A percentile compares a stretch with the other conserved stretches of the same genome.
phyloP scores from a whole-genome alignment of 2,113 vertebrate genomes.

The Onychorhynchus coronatus region DNA sequence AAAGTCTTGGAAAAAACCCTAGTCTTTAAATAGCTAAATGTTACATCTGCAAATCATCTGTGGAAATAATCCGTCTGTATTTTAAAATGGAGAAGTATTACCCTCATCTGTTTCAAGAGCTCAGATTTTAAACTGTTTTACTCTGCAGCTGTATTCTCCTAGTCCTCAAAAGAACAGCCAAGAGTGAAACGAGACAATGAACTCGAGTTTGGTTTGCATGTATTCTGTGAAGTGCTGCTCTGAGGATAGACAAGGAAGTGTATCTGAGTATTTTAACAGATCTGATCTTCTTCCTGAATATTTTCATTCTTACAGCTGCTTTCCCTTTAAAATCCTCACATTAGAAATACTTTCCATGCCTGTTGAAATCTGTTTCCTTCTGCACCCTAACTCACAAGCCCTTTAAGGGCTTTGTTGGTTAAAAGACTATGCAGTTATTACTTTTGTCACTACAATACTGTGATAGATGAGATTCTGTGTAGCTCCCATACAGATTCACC shows the following conservation, averaged over 20 bases:
- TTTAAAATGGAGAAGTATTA: conserved; percentile 67
- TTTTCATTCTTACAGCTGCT: conserved; percentile 67
- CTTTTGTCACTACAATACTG: not conserved
- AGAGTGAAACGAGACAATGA: conserved; percentile 61
- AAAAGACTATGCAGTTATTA: conserved; percentile 40
- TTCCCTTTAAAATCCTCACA: conserved; percentile 65
- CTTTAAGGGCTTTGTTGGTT: conserved; percentile 34
- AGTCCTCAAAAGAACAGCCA: conserved; percentile 60
- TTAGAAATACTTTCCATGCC: conserved; percentile 52
- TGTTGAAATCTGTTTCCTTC: not conserved
- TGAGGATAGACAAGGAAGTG: conserved; percentile 50
- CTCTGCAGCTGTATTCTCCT: conserved; percentile 68
- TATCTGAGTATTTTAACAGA: conserved; percentile 65
- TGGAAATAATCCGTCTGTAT: conserved; percentile 59
- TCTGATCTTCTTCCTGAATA: conserved; percentile 65
- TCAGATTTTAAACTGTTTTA: conserved; percentile 54
- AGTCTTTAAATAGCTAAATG: conserved; percentile 43
- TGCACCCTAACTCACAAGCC: not conserved
- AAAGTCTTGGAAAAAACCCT: not conserved
- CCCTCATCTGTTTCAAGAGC: conserved; percentile 53
- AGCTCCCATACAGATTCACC: not conserved
- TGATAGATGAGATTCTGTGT: not conserved
- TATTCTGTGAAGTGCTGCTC: conserved; percentile 51
- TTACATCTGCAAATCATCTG: conserved; percentile 63
- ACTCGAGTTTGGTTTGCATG: conserved; percentile 22